Evolutionary conservation across 2,797 vertebrate species (phyloP).

Genomic region (Eleutherodactylus coqui): DNA sequence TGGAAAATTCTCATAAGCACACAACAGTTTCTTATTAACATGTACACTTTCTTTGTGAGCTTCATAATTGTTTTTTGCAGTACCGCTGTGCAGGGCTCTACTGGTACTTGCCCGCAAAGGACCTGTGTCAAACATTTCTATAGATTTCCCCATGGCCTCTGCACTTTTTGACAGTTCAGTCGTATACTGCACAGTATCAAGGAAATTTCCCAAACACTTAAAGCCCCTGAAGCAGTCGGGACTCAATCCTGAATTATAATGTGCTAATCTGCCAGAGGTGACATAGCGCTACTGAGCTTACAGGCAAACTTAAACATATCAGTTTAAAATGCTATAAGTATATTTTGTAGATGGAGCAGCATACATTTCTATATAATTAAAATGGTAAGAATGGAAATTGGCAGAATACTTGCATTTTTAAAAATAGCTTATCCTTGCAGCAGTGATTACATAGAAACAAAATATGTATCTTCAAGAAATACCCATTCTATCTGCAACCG

Average conservation of each 20-base stretch:
- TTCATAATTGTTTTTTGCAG: conserved; percentile 46
- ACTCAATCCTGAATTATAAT: conserved; percentile 40
- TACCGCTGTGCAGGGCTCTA: conserved; percentile 25
- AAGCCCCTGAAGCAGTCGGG: conserved; percentile 46
- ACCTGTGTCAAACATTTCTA: conserved; percentile 37
- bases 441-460: neutral
- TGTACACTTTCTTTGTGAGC: conserved; percentile 23
- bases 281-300: conserved; percentile 22
- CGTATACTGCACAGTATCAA: conserved; percentile 39
- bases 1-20: conserved; percentile 18
- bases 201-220: conserved; percentile 45
- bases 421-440: neutral
- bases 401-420: neutral
- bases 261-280: conserved; percentile 46
- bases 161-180: conserved; percentile 41
- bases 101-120: conserved; percentile 26
- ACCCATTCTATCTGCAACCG: neutral
- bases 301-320: conserved; percentile 19
- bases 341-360: neutral
- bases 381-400: neutral
- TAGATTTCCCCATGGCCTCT: conserved; percentile 52
- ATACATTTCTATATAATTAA: conserved; percentile 10
- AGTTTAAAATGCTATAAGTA: neutral
- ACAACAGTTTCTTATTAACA: conserved; percentile 48
- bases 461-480: neutral